Evolutionary conservation across 2,888 invertebrate species (phyloP).

Genomic region (Drosophila anomelani): DNA sequence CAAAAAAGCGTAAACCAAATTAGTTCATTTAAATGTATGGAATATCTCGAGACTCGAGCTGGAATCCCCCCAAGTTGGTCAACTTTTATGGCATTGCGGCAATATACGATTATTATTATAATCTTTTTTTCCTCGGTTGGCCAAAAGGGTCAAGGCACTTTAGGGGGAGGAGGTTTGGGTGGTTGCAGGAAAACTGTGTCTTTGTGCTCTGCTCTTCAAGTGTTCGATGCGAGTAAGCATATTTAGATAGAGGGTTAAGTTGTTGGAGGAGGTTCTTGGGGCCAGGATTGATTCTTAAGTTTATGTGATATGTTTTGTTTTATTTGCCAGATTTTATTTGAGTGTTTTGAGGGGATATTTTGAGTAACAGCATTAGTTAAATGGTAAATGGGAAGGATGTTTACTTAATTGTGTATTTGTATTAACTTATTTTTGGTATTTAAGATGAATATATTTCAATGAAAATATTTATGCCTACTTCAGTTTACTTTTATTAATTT

Average conservation of each 20-base stretch:
- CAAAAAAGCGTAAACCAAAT: constrained; percentile 62
- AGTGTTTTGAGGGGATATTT: neutral
- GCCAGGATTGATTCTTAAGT: constrained; percentile 20
- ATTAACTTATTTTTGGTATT: neutral
- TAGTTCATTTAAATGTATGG: constrained; percentile 70
- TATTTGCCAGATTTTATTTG: constrained; percentile 12
- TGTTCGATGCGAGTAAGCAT: constrained; percentile 23
- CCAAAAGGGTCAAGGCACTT: constrained; percentile 53
- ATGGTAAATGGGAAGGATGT: neutral
- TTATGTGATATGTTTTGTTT: constrained; percentile 22
- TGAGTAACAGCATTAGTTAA: neutral
- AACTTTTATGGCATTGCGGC: constrained; percentile 65
- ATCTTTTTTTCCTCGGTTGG: constrained; percentile 13
- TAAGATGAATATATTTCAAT: neutral
- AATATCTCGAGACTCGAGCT: constrained; percentile 11
- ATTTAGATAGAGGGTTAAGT: constrained; percentile 33
- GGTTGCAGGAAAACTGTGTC: constrained; percentile 7
- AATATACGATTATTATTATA: constrained; percentile 52
- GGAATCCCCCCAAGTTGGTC: constrained; percentile 55
- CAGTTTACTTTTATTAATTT: neutral
- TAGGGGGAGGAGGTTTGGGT: neutral
- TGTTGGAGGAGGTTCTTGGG: constrained; percentile 10
- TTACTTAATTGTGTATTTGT: neutral
- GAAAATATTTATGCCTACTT: neutral
- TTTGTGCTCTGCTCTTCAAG: constrained; percentile 20